Conservation (phyloP, 2,113 vertebrate genomes). For the Varanus komodoensis region DNA sequence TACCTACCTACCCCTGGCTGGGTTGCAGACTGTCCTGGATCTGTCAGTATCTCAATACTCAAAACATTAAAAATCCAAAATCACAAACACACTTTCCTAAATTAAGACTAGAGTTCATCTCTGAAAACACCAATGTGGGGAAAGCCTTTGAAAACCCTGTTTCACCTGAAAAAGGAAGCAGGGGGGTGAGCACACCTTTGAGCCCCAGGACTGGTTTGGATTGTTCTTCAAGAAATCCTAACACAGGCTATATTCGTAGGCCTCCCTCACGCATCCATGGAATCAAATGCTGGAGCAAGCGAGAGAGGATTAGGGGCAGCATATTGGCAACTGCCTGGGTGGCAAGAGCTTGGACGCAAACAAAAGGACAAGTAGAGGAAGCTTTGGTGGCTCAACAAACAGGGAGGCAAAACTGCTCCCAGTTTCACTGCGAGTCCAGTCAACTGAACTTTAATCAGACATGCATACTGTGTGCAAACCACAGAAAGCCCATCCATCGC, state of each 20-base stretch:
- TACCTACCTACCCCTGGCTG: not conserved
- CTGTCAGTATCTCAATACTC: no score
- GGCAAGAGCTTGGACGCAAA: conserved; percentile 86
- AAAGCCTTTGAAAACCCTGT: not conserved
- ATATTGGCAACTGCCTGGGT: conserved; percentile 84
- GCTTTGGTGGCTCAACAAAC: conserved; percentile 84
- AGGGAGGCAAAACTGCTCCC: conserved; percentile 81
- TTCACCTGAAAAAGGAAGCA: not conserved
- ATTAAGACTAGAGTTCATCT: not conserved
- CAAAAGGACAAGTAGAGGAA: conserved; percentile 85
- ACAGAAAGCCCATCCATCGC: conserved; percentile 65
- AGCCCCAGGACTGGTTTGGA: not conserved
- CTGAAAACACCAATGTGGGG: not conserved
- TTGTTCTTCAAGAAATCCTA: conserved; percentile 62
- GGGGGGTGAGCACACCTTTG: no score
- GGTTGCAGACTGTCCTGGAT: no score
- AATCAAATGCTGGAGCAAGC: conserved; percentile 80
- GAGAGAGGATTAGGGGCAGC: conserved; percentile 83
- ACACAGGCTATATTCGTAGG: conserved; percentile 76
- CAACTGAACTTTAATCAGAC: conserved; percentile 97
- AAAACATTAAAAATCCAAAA: no score
- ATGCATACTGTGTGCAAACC: conserved; percentile 80
- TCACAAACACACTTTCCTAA: not conserved
- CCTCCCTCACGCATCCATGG: conserved; percentile 71
- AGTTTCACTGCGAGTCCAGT: conserved; percentile 82